Percentiles rank a stretch among this genome's conserved stretches.
Conservation (phyloP, 2,888 invertebrate genomes). For the Hypena proboscidalis region DNA sequence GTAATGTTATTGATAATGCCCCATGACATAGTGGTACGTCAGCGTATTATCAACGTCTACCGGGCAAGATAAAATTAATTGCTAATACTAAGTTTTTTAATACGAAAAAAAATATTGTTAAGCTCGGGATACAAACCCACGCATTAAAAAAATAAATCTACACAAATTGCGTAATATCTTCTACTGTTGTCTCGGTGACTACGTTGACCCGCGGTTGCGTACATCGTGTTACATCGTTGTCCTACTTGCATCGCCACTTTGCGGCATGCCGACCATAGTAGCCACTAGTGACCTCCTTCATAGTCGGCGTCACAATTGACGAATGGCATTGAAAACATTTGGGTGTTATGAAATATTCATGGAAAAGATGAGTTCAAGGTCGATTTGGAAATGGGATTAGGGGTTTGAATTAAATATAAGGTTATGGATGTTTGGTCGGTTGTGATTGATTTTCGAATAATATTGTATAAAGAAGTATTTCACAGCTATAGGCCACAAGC, state of each 20-base stretch:
- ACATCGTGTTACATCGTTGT: conserved; percentile 61
- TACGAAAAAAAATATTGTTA: no score
- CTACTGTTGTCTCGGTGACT: conserved; percentile 40
- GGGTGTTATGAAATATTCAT: conserved; percentile 61
- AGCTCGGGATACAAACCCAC: no score
- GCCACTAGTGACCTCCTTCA: conserved; percentile 55
- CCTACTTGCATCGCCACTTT: conserved; percentile 55
- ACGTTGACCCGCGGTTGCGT: conserved; percentile 60
- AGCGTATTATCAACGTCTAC: no score
- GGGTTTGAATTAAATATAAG: not conserved
- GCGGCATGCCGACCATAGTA: conserved; percentile 34
- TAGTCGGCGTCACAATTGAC: conserved; percentile 38
- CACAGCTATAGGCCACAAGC: no score
- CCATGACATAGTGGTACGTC: no score
- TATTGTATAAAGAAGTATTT: no score
- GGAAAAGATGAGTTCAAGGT: conserved; percentile 70
- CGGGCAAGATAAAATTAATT: no score
- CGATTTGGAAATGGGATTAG: conserved; percentile 29
- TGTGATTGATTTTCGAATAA: no score
- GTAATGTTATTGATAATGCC: no score
- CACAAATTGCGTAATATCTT: conserved; percentile 18
- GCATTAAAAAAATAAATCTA: not conserved
- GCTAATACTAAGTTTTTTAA: no score
- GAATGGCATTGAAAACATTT: conserved; percentile 70
- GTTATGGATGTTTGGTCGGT: not conserved